Evolutionary conservation across 2,113 vertebrate genomes (phyloP).

Genomic region (Atlantisia rogersi): DNA sequence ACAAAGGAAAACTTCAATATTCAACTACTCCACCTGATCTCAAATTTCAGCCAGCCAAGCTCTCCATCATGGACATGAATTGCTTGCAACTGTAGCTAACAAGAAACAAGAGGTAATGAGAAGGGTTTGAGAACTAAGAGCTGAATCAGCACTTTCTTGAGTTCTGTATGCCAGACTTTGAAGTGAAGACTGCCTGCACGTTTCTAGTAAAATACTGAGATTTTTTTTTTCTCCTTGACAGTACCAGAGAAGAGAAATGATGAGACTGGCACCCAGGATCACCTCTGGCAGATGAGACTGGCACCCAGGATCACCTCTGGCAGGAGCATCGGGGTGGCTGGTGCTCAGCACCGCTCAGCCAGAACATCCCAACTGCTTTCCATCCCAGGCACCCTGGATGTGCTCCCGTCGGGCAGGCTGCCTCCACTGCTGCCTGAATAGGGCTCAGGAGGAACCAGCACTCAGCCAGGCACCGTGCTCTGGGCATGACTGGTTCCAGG

Average conservation of each 20-base stretch:
- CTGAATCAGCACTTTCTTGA: background rate
- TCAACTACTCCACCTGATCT: background rate
- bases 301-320: background rate
- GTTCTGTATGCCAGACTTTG: rapidly evolving
- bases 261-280: too few species aligned
- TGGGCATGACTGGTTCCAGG: rapidly evolving
- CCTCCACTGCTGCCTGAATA: background rate
- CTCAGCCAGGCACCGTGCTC: background rate
- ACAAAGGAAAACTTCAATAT: background rate
- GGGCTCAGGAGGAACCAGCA: background rate
- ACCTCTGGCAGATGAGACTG: background rate
- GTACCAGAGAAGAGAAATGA: rapidly evolving
- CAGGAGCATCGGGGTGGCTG: background rate
- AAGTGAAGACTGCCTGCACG: background rate
- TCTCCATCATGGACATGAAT: background rate
- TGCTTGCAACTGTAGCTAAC: background rate
- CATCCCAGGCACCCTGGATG: background rate
- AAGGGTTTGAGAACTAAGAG: background rate
- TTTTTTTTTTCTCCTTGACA: too few species aligned
- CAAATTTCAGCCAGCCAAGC: background rate
- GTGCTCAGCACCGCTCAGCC: background rate
- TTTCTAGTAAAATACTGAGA: background rate
- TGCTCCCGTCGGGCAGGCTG: background rate
- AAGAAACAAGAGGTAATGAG: background rate
- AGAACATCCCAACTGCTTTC: background rate